Evolutionary conservation across 2,797 vertebrate species (phyloP).

Genomic region (Australoheros facetus): DNA sequence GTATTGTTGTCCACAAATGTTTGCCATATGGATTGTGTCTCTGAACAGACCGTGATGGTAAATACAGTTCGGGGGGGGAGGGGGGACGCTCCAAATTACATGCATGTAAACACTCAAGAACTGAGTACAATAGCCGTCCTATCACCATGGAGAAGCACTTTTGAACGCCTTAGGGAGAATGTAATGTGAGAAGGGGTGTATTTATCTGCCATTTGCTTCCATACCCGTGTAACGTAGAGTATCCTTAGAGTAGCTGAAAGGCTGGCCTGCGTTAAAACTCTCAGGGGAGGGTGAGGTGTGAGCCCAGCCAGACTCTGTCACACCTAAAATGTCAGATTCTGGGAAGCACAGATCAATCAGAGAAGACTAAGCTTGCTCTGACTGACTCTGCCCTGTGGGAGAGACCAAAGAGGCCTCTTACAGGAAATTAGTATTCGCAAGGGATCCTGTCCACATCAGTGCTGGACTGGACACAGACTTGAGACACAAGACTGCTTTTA

Average conservation of each 20-base stretch:
- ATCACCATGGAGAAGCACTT: constrained; percentile 43
- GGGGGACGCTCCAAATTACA: neutral
- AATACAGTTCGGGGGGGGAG: neutral
- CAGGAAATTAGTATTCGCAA: constrained; percentile 64
- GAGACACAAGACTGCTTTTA: constrained; percentile 28
- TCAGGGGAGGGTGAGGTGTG: constrained; percentile 18
- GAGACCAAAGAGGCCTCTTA: constrained; percentile 36
- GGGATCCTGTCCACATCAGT: constrained; percentile 38
- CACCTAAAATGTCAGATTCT: constrained; percentile 64
- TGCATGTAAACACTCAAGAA: constrained; percentile 16
- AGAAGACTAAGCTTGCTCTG: constrained; percentile 45
- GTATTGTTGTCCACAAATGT: neutral
- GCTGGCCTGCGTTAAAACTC: constrained; percentile 21
- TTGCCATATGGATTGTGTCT: constrained; percentile 11
- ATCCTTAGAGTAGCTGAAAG: neutral
- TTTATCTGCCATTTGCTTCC: constrained; percentile 22
- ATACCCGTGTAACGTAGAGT: neutral
- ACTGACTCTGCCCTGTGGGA: constrained; percentile 63
- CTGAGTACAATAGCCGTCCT: constrained; percentile 1
- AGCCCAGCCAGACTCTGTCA: constrained; percentile 28
- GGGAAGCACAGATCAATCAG: constrained; percentile 62
- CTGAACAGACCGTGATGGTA: neutral
- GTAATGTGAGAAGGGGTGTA: constrained; percentile 3
- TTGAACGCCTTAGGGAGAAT: constrained; percentile 1
- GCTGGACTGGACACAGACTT: constrained; percentile 26